These are phyloP conservation scores for Chrysoperla carnea DNA, from an alignment of 1,140 invertebrate genomes.

Conservation along the genomic window DNA sequence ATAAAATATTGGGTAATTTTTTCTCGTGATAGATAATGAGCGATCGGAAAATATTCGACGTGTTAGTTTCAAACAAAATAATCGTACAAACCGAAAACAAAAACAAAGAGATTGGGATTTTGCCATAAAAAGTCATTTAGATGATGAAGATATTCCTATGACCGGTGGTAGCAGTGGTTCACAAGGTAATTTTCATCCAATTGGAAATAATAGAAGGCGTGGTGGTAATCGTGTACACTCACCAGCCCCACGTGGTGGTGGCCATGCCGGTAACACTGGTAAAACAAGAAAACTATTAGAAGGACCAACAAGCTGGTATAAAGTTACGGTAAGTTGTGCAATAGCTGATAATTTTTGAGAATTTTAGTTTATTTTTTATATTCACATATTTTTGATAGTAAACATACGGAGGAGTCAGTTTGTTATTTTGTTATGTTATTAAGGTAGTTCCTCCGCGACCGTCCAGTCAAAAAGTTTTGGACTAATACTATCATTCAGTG, in stretches of 20 bases:
- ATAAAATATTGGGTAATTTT: too few relatives aligned
- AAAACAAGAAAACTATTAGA: slow-evolving; percentile 23
- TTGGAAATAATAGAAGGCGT: slow-evolving; percentile 12
- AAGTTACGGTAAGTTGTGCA: slow-evolving; percentile 31
- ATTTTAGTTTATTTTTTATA: not conserved
- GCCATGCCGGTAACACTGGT: slow-evolving; percentile 7
- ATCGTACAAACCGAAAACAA: slow-evolving; percentile 22
- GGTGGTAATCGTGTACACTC: slow-evolving; percentile 21
- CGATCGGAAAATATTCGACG: slow-evolving; percentile 12
- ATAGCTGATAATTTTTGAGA: too few relatives aligned
- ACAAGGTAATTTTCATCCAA: slow-evolving; percentile 8
- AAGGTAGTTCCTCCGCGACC: too few relatives aligned
- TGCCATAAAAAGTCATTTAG: slow-evolving; percentile 20
- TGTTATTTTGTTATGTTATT: too few relatives aligned
- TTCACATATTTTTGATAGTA: slow-evolving; percentile 3
- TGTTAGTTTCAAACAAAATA: slow-evolving; percentile 31
- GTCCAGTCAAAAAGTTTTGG: too few relatives aligned
- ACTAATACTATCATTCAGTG: too few relatives aligned
- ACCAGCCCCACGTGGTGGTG: slow-evolving; percentile 20
- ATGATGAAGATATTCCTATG: slow-evolving; percentile 40
- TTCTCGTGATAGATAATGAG: slow-evolving; percentile 19
- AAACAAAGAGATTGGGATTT: slow-evolving; percentile 24
- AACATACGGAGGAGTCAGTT: not conserved
- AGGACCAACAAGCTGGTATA: slow-evolving; percentile 35
- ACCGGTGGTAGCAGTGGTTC: slow-evolving; percentile 13